phyloP scores from a whole-genome alignment of 2,113 vertebrate genomes.

The Crypturellus undulatus region DNA sequence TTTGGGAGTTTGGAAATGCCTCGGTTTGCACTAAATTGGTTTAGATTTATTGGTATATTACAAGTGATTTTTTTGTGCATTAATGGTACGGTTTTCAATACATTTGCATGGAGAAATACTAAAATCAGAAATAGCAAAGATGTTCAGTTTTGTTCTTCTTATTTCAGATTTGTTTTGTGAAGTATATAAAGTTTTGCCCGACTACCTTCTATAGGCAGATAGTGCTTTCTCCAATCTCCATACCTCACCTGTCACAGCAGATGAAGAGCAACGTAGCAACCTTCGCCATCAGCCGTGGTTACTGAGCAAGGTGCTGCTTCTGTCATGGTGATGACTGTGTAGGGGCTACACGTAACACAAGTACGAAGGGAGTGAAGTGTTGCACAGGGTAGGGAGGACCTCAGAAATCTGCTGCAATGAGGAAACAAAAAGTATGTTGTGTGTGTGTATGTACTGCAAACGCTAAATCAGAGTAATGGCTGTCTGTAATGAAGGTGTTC shows the following conservation, averaged over 20 bases:
- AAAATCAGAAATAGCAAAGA: not conserved
- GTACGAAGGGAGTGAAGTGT: rapidly evolving
- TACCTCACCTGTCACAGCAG: rapidly evolving
- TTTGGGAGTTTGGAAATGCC: not conserved
- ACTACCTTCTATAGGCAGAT: not conserved
- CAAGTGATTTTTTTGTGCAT: not conserved
- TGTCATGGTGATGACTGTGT: not conserved
- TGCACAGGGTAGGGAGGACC: not conserved
- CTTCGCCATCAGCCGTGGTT: not conserved
- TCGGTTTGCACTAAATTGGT: not conserved
- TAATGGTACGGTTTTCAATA: rapidly evolving
- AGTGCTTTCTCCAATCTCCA: not conserved
- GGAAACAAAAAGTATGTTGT: too few species aligned
- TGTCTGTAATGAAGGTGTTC: not conserved
- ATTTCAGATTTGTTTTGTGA: not conserved
- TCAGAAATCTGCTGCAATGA: not conserved
- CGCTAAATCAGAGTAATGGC: not conserved
- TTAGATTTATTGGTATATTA: not conserved
- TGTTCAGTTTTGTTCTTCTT: not conserved
- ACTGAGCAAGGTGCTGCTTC: not conserved
- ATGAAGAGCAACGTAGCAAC: not conserved
- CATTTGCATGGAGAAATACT: not conserved
- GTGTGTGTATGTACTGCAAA: not conserved
- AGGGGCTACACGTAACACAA: not conserved
- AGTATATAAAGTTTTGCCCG: rapidly evolving